Conservation (phyloP, 2,113 vertebrate genomes). For the Gnathonemus longibarbis region DNA sequence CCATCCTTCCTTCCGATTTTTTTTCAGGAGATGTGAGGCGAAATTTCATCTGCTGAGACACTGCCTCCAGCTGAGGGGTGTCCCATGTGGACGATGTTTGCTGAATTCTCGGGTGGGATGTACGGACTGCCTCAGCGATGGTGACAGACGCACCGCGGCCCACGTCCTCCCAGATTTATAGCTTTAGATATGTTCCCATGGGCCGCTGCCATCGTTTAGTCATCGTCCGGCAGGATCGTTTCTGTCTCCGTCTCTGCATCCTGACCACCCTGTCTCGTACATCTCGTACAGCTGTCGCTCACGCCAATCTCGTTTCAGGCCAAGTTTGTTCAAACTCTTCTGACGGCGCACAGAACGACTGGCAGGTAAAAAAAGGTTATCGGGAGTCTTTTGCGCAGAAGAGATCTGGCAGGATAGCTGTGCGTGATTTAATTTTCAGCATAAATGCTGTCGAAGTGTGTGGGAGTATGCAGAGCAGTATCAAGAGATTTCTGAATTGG, state of each 20-base stretch:
- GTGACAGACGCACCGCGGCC: neutral
- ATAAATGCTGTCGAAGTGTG: conserved; percentile 13
- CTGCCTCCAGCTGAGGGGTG: neutral
- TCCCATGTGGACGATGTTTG: neutral
- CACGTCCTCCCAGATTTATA: neutral
- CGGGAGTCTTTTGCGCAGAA: neutral
- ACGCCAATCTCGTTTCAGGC: neutral
- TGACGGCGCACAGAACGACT: neutral
- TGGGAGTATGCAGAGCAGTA: conserved; percentile 13
- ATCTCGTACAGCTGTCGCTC: neutral
- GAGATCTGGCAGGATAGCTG: conserved; percentile 19
- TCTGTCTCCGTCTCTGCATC: neutral
- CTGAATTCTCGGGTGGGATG: neutral
- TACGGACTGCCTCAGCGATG: neutral
- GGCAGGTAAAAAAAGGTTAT: conserved; percentile 10
- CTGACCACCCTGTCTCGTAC: neutral
- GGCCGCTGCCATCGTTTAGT: neutral
- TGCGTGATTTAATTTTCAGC: conserved; percentile 16
- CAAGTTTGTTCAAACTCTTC: neutral
- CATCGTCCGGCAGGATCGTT: neutral
- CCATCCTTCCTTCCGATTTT: neutral
- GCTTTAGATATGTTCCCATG: neutral
- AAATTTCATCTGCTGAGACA: neutral
- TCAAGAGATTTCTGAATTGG: neutral
- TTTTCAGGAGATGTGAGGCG: neutral